Base-by-base conservation (phyloP, 1,140 invertebrate species). In the Riptortus pedestris region DNA sequence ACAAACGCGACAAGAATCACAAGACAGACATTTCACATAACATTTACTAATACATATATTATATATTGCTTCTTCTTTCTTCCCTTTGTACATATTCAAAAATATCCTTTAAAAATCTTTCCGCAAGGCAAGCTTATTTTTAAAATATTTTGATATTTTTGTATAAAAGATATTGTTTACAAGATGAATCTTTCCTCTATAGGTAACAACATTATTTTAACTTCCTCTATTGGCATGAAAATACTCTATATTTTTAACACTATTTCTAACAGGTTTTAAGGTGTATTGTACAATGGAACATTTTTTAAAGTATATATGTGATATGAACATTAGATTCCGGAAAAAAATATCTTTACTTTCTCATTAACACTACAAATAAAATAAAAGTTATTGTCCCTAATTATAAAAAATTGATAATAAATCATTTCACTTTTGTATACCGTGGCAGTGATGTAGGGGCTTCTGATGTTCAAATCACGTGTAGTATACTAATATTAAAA, bases 131-230 rank as follows among this genome's bases (percentile, higher is more conserved):
- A 66, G 65, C 65, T 52, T 58, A 18, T 59, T 55, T 66, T 66
- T 62, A 66, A 66, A 66, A 62, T 66, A 62, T 62, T 57, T 62
- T 18, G 27, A 16, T 57, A 26, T 57, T 62, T 28, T 57, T 60
- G 48, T 66, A 66, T 47, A 66, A 66, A 66, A 66, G 65, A 66
- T 66, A 66, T 58, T 63, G 51, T 64, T 63, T 66, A 55, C 26
- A 51, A 58, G 60, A 58, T 66, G 61, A 33, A 29, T 31, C 24
- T 38, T 58, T 38, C 33, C 59, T 48, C 51, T 52, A 59, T 66
- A 63, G 55, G 63, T 66, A 66, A 66, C 65, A 66, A 66, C 47
- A 20, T 62, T 27, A n/a, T n/a, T 61, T 48, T 58, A 63, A 51
- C 27, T 51, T 62, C 33, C 48, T 27, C 33, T 63, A 59, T 62